Percentiles rank a stretch among this genome's conserved stretches.
phyloP scores from a whole-genome alignment of 1,140 invertebrate species.

The Dinoponera quadriceps region DNA sequence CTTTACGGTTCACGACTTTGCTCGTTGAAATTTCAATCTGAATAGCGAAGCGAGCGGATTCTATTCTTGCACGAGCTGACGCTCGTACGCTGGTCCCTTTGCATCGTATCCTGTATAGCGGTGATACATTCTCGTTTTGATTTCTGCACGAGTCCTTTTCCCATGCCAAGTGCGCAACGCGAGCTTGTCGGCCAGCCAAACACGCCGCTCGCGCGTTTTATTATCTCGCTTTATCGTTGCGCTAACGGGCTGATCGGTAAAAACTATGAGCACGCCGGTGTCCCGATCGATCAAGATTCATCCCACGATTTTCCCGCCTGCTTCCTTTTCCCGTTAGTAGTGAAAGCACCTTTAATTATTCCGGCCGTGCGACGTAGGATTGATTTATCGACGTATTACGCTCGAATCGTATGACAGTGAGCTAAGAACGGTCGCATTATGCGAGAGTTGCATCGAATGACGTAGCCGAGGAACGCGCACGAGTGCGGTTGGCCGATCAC shows the following conservation, averaged over 20 bases:
- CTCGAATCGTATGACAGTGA: background rate
- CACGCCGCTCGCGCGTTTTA: slow-evolving; percentile 11
- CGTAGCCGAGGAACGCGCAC: slow-evolving; percentile 21
- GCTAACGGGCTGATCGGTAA: background rate
- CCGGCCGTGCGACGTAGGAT: background rate
- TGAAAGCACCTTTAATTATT: slow-evolving; percentile 30
- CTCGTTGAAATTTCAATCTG: too few relatives aligned
- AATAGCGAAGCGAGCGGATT: background rate
- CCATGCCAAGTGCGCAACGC: slow-evolving; percentile 48
- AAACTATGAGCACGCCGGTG: background rate
- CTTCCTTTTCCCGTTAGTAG: background rate
- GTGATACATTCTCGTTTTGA: background rate
- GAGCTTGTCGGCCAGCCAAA: slow-evolving; percentile 42
- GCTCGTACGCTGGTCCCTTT: background rate
- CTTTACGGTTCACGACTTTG: too few relatives aligned
- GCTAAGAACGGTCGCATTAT: slow-evolving; percentile 36
- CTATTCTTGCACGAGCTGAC: background rate
- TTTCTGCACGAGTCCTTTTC: slow-evolving; percentile 33
- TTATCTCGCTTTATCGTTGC: background rate
- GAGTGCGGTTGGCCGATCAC: slow-evolving; percentile 22
- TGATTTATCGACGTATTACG: background rate
- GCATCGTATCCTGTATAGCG: background rate
- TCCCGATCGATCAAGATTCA: background rate
- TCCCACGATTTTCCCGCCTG: background rate
- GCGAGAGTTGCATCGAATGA: slow-evolving; percentile 10